Base-by-base conservation (phyloP, 2,888 invertebrate genomes). In the Leistus spinibarbis region DNA sequence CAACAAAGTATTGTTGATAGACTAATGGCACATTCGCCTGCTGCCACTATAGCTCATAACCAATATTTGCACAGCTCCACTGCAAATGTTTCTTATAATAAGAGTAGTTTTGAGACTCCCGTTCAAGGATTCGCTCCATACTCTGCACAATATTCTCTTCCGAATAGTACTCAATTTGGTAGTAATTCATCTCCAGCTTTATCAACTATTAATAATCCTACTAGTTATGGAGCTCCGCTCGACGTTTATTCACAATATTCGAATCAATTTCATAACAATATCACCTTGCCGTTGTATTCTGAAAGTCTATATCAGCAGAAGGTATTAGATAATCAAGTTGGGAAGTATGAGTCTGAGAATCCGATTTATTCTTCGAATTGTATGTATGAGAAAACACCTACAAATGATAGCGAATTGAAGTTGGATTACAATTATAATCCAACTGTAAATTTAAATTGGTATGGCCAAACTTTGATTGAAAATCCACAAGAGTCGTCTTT, bases 1-100 rank as follows among this genome's bases (percentile, higher is more conserved):
- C 81, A 83, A 62, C 80, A 82, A 63, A 81, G 86, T 1, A 80
- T 88, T 3, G 84, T 86, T 2, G 88, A 88, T 53, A 84, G 84
- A 54, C 86, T 83, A 5, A 76, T 83, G 62, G 78, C 81, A 0
- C 82, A 83, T 76, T 81, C 82, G 0, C 79, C 82, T 4, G 72
- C 77, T 1, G 54, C 77, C 0, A 40, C 40, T 7, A 40, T 40
- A 2, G 16, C 65, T n/a, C 79, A 70, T 79, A 80, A 60, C 65
- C 79, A 79, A 53, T 80, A 81, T 64, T 72, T 78, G 2, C 76
- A 65, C 13, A 53, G 19, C 53, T 24, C 65, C 27, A 17, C 24
- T 23, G 16, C 53, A 53, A 66, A 53, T 24, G 22, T 64, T 10
- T 60, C 54, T 5, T 72, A 64, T 24, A 53, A 54, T 54, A 65